Evolutionary conservation across 2,888 invertebrate genomes (phyloP).

Genomic region (Frankliniella fusca): DNA sequence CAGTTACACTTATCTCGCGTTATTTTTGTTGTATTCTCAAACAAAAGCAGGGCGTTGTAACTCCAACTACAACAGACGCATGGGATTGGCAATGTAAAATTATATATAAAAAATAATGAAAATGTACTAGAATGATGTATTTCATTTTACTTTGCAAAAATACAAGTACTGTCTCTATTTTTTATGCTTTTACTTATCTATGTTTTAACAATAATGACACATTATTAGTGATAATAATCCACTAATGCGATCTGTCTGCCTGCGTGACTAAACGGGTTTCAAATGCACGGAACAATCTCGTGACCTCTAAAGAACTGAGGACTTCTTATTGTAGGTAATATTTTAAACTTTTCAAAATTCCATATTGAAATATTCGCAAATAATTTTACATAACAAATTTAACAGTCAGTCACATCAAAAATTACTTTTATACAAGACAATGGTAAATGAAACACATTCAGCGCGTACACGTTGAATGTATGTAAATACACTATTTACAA

Average conservation of each 20-base stretch:
- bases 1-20: background rate
- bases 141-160: conserved; percentile 27
- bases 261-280: conserved; percentile 24
- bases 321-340: conserved; percentile 12
- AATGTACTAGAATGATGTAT: conserved; percentile 26
- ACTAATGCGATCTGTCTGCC: conserved; percentile 26
- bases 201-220: conserved; percentile 26
- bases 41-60: conserved; percentile 13
- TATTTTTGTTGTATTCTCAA: background rate
- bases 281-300: conserved; percentile 16
- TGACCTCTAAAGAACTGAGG: conserved; percentile 20
- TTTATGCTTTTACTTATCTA: conserved; percentile 24
- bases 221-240: conserved; percentile 25
- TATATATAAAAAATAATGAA: conserved; percentile 27
- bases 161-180: conserved; percentile 25
- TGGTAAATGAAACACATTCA: conserved; percentile 13
- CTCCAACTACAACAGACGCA: conserved; percentile 24
- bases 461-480: background rate
- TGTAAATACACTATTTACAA: conserved; percentile 12
- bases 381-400: conserved; percentile 24
- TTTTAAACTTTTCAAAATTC: background rate
- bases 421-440: conserved; percentile 27
- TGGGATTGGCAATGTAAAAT: conserved; percentile 26
- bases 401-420: conserved; percentile 26
- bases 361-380: conserved; percentile 5